Evolutionary conservation across 2,113 vertebrate species (phyloP).

Genomic region (cat (Felis catus)): DNA sequence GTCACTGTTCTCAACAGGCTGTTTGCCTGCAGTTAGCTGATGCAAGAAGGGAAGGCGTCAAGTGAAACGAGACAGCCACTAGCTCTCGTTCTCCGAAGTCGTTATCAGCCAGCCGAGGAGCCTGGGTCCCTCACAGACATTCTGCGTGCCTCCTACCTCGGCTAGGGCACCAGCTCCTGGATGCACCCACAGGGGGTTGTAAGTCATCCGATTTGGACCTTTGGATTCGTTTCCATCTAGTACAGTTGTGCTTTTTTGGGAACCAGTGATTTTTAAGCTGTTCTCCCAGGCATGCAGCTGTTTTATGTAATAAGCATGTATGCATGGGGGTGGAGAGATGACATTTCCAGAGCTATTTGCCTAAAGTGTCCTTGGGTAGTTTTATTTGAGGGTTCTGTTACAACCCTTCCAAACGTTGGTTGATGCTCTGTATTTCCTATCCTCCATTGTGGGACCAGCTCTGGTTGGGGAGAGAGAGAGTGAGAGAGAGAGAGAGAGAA

Average conservation of each 20-base stretch:
- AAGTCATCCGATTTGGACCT: conserved; percentile 62
- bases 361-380: conserved; percentile 11
- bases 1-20: not conserved
- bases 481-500: too few species aligned
- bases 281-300: not conserved
- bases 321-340: not conserved
- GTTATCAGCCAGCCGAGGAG: not conserved
- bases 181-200: conserved; percentile 44
- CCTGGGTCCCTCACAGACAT: not conserved
- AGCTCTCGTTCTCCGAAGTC: not conserved
- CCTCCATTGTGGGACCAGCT: not conserved
- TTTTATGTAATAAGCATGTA: not conserved
- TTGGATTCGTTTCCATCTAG: conserved; percentile 55
- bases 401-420: not conserved
- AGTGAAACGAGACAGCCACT: conserved; percentile 64
- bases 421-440: not conserved
- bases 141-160: not conserved
- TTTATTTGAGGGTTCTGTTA: not conserved
- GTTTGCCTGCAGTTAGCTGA: not conserved
- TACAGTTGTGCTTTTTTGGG: not conserved
- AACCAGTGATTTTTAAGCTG: conserved; percentile 55
- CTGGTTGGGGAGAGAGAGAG: not conserved
- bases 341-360: conserved; percentile 42
- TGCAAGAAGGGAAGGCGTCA: conserved; percentile 47
- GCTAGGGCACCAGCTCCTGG: not conserved